Conservation (phyloP, 2,113 vertebrate species). For the Raphicerus campestris region DNA sequence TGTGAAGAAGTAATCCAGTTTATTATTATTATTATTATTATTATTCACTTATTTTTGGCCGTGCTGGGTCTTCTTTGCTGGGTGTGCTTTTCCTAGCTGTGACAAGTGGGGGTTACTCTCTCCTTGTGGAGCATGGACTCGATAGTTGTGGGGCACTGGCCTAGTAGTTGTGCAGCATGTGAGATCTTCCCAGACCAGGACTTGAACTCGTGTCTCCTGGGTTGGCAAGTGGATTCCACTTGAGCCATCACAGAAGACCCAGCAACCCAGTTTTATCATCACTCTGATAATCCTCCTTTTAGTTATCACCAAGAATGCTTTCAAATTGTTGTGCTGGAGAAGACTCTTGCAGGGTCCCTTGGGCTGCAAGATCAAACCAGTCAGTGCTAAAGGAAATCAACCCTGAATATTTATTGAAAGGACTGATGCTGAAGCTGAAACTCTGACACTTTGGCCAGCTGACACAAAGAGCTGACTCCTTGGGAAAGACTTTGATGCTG, state of each 20-base stretch:
- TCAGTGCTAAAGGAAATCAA: background rate
- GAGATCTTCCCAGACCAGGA: background rate
- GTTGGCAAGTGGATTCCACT: background rate
- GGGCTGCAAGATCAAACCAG: background rate
- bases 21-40: too few species aligned
- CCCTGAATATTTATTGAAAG: background rate
- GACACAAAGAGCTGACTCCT: background rate
- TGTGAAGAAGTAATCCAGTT: background rate
- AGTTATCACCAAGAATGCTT: background rate
- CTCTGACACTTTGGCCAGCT: background rate
- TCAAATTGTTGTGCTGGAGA: background rate
- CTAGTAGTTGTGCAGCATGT: background rate
- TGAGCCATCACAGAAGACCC: background rate
- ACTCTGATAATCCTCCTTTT: background rate
- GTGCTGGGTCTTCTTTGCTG: background rate
- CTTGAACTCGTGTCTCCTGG: background rate
- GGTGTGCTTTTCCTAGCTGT: background rate
- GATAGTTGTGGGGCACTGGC: accelerated
- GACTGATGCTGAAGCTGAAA: background rate
- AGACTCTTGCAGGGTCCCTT: background rate
- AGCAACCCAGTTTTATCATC: background rate
- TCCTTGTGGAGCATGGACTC: background rate
- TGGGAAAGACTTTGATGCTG: background rate
- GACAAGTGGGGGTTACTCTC: background rate
- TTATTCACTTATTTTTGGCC: background rate